phyloP scores from a whole-genome alignment of 2,113 vertebrate genomes.

The Podiceps cristatus region DNA sequence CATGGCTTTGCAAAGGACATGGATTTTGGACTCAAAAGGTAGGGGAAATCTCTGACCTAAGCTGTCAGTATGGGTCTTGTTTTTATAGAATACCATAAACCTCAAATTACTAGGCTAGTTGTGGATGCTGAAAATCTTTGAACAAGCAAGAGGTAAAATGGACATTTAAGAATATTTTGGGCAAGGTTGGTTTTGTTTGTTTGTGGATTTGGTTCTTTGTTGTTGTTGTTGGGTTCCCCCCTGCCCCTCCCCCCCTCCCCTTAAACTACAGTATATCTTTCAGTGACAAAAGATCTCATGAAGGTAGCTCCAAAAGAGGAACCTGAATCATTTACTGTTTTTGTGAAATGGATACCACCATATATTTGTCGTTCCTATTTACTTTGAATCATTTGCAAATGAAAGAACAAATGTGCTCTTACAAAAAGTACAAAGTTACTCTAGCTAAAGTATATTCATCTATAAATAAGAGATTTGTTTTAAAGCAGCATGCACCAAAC shows the following conservation, averaged over 20 bases:
- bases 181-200: no score
- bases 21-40: neutral
- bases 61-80: no score
- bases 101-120: neutral
- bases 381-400: neutral
- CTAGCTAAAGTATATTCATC: neutral
- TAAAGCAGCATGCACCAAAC: neutral
- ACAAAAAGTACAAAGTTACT: neutral
- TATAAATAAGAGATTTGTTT: neutral
- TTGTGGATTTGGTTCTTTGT: no score
- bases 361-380: neutral
- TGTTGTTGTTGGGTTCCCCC: no score
- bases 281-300: neutral
- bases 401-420: neutral
- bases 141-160: neutral
- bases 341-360: neutral
- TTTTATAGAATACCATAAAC: neutral
- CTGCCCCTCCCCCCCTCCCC: no score
- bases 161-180: neutral
- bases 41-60: neutral
- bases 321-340: neutral
- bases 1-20: neutral
- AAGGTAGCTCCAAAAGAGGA: neutral
- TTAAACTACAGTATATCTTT: neutral
- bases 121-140: neutral